A percentile compares a stretch with the other conserved stretches of the same genome.
These are phyloP conservation scores for Tenodera sinensis DNA, from an alignment of 2,888 invertebrate genomes.

Conservation along the genomic window DNA sequence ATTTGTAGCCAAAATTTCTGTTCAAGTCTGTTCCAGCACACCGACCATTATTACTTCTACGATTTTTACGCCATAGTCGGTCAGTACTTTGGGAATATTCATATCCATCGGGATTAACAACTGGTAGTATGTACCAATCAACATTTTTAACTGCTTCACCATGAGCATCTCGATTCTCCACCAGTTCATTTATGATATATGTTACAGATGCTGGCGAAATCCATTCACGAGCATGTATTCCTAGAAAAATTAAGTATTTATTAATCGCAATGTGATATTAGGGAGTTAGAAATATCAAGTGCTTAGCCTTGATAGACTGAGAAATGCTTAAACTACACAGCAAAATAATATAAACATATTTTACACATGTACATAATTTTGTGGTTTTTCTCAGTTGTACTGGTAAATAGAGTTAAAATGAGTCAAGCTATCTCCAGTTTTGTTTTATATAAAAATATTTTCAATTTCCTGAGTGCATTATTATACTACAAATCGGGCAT, in stretches of 20 bases:
- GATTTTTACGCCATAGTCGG: conserved; percentile 80
- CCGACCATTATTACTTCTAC: conserved; percentile 49
- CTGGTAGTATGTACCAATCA: conserved; percentile 70
- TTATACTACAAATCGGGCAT: too few species aligned
- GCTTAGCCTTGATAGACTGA: too few species aligned
- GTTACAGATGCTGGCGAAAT: conserved; percentile 76
- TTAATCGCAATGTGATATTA: neutral
- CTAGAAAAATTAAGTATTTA: neutral
- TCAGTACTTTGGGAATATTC: conserved; percentile 66
- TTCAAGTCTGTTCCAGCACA: conserved; percentile 80
- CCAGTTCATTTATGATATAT: conserved; percentile 67
- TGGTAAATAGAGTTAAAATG: too few species aligned
- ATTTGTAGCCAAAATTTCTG: conserved; percentile 83
- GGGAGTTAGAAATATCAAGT: neutral
- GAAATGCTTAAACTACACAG: too few species aligned
- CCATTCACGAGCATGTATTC: conserved; percentile 90
- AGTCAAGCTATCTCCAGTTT: too few species aligned
- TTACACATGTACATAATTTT: too few species aligned
- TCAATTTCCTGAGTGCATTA: too few species aligned
- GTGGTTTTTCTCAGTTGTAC: too few species aligned
- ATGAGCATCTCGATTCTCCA: conserved; percentile 64
- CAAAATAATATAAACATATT: too few species aligned
- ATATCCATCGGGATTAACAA: conserved; percentile 83
- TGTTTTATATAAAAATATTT: too few species aligned
- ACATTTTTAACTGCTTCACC: conserved; percentile 47